phyloP scores from a whole-genome alignment of 2,888 invertebrate genomes.

The Hypsopygia costalis region DNA sequence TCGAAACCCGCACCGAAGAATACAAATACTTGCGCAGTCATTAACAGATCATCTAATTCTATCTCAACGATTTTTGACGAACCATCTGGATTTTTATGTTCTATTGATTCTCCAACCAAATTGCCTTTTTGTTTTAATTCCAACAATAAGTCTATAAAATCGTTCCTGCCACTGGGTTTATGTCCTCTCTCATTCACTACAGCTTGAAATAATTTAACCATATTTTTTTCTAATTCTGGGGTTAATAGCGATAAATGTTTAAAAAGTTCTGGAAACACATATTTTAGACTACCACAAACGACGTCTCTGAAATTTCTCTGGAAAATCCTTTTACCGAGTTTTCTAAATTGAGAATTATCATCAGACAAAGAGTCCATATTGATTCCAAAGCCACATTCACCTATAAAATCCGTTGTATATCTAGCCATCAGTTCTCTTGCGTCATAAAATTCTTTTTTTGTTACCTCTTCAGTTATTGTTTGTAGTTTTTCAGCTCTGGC shows the following conservation, averaged over 20 bases:
- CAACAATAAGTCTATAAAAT: slow-evolving; percentile 64
- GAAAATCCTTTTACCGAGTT: slow-evolving; percentile 60
- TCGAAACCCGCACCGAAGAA: slow-evolving; percentile 77
- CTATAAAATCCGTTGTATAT: slow-evolving; percentile 68
- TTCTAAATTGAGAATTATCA: slow-evolving; percentile 60
- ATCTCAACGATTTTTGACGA: slow-evolving; percentile 46
- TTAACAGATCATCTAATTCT: slow-evolving; percentile 49
- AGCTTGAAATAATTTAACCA: slow-evolving; percentile 43
- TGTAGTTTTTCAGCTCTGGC: slow-evolving; percentile 59
- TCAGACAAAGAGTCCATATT: slow-evolving; percentile 55
- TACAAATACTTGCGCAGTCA: slow-evolving; percentile 66
- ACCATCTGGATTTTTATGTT: slow-evolving; percentile 48
- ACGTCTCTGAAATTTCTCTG: slow-evolving; percentile 46
- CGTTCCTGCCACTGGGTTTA: slow-evolving; percentile 56
- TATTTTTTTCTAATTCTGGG: slow-evolving; percentile 46
- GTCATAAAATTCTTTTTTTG: slow-evolving; percentile 46
- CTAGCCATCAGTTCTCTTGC: slow-evolving; percentile 65
- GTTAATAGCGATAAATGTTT: slow-evolving; percentile 48
- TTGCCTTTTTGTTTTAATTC: slow-evolving; percentile 57
- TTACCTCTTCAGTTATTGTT: slow-evolving; percentile 44
- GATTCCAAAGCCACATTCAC: slow-evolving; percentile 65
- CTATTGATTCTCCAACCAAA: slow-evolving; percentile 58
- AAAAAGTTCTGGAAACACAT: slow-evolving; percentile 53
- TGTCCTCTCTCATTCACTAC: slow-evolving; percentile 52
- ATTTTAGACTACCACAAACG: slow-evolving; percentile 41